Conservation (phyloP, 1,140 invertebrate genomes). For the Drosophila elegans region DNA sequence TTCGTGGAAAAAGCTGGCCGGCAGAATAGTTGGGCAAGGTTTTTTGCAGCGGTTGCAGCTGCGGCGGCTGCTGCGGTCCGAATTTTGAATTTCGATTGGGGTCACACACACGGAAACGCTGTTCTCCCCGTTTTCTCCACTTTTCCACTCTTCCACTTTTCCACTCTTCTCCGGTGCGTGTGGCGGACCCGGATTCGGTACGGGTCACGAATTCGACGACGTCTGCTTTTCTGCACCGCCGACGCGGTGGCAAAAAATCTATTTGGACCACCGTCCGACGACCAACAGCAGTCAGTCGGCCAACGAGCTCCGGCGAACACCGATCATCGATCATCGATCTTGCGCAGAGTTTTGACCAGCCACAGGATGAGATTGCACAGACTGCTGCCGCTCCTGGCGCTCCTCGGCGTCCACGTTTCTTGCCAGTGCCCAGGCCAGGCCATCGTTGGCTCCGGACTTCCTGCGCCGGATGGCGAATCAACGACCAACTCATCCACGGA, state of each 20-base stretch:
- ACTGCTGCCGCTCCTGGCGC: conserved; percentile 53
- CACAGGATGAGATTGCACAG: conserved; percentile 53
- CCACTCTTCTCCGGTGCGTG: conserved; percentile 45
- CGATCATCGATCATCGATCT: conserved; percentile 14
- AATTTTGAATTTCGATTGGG: conserved; percentile 33
- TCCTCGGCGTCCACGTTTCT: conserved; percentile 24
- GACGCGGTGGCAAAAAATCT: conserved; percentile 62
- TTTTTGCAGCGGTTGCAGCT: conserved; percentile 51
- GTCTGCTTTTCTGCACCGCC: conserved; percentile 51
- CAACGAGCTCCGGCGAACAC: conserved; percentile 56
- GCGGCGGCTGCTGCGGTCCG: conserved; percentile 46
- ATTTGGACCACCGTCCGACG: conserved; percentile 60
- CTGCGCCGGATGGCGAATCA: neutral
- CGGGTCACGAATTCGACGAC: conserved; percentile 61
- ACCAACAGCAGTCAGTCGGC: conserved; percentile 56
- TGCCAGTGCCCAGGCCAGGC: conserved; percentile 30
- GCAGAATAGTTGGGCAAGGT: conserved; percentile 67
- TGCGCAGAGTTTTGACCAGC: neutral
- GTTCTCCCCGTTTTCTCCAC: too few species aligned
- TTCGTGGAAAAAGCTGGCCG: conserved; percentile 43
- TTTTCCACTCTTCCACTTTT: too few species aligned
- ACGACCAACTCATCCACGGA: neutral
- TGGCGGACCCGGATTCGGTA: conserved; percentile 26
- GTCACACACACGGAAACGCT: conserved; percentile 68
- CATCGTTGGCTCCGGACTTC: neutral